phyloP scores from a whole-genome alignment of 2,888 invertebrate species.

The Rotaria macrura region DNA sequence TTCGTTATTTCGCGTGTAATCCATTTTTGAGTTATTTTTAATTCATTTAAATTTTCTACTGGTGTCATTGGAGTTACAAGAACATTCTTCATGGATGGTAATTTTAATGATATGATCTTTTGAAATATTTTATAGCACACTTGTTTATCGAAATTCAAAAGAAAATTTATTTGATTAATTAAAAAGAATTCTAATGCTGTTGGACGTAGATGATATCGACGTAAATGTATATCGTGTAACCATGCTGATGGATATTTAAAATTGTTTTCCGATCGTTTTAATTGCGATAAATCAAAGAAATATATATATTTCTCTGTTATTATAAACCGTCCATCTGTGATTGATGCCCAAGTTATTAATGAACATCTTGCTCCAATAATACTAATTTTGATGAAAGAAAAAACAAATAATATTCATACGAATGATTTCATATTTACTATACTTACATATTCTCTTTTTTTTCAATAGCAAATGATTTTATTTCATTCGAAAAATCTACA shows the following conservation, averaged over 20 bases:
- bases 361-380: background rate
- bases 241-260: constrained; percentile 55
- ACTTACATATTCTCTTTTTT: background rate
- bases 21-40: constrained; percentile 58
- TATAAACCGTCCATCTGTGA: constrained; percentile 52
- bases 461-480: background rate
- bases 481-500: background rate
- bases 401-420: background rate
- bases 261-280: constrained; percentile 38
- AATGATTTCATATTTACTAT: no score
- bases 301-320: constrained; percentile 57
- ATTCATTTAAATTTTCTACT: constrained; percentile 56
- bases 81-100: constrained; percentile 56
- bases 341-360: background rate
- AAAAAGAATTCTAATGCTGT: constrained; percentile 61
- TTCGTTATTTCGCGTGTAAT: constrained; percentile 52
- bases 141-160: constrained; percentile 58
- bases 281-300: constrained; percentile 54
- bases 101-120: constrained; percentile 56
- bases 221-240: constrained; percentile 58
- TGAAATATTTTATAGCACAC: constrained; percentile 58
- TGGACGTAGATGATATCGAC: constrained; percentile 58
- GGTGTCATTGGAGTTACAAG: constrained; percentile 51
- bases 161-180: constrained; percentile 60
- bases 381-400: background rate